Evolutionary conservation across 2,113 vertebrate genomes (phyloP).

Genomic region (Nesoenas mayeri): DNA sequence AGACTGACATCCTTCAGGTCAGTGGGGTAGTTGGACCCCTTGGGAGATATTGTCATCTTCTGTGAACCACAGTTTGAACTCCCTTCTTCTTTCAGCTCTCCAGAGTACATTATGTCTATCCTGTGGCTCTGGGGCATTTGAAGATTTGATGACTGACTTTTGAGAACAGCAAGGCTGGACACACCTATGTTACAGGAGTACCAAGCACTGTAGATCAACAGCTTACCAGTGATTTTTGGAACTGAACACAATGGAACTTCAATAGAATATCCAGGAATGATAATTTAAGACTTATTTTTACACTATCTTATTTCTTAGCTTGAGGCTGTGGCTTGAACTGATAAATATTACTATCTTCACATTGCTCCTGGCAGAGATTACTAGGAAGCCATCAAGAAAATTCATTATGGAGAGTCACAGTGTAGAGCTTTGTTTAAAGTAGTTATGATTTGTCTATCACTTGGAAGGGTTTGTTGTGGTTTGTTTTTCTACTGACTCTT

Average conservation of each 20-base stretch:
- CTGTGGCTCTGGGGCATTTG: not conserved
- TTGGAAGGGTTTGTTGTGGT: not conserved
- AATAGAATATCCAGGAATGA: not conserved
- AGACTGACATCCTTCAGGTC: not conserved
- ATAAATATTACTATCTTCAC: not conserved
- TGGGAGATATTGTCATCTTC: not conserved
- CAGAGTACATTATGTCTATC: not conserved
- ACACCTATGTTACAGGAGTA: not conserved
- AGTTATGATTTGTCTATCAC: not conserved
- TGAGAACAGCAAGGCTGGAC: not conserved
- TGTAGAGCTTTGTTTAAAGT: not conserved
- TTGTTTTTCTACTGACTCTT: not conserved
- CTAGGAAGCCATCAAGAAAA: not conserved
- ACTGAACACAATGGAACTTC: not conserved
- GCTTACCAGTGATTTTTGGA: not conserved
- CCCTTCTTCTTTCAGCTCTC: not conserved
- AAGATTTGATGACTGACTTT: not conserved
- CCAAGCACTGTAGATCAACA: not conserved
- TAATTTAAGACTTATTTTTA: not conserved
- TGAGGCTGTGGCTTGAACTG: not conserved
- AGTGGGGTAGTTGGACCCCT: not conserved
- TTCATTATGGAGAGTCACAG: not conserved
- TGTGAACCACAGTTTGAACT: not conserved
- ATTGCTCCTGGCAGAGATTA: not conserved
- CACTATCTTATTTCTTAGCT: not conserved